These are phyloP conservation scores for Creontiades dilutus DNA, from an alignment of 2,888 invertebrate species.

Conservation along the genomic window DNA sequence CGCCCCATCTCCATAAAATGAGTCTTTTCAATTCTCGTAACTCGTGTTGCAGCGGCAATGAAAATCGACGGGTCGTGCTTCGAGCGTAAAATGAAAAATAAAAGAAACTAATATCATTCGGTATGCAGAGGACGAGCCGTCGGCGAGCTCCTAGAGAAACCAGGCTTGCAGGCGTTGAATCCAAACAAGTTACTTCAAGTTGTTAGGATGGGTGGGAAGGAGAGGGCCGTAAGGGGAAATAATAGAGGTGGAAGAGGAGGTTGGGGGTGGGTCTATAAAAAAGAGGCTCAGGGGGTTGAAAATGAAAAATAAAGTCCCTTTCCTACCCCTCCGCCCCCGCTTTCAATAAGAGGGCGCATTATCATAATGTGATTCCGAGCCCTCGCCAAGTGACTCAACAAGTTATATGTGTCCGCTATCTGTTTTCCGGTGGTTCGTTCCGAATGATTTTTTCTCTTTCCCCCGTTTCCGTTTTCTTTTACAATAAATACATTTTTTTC, in stretches of 20 bases:
- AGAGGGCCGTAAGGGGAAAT: too few relatives aligned
- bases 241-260: neutral
- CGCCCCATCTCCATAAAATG: too few relatives aligned
- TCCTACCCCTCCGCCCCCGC: neutral
- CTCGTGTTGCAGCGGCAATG: neutral
- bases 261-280: too few relatives aligned
- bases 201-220: neutral
- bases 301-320: slow-evolving; percentile 20
- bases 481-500: too few relatives aligned
- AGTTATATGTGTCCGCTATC: slow-evolving; percentile 20
- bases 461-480: too few relatives aligned
- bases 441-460: neutral
- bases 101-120: neutral
- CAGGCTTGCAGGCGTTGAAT: slow-evolving; percentile 22
- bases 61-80: neutral
- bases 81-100: slow-evolving; percentile 5
- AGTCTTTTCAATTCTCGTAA: too few relatives aligned
- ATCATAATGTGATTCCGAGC: slow-evolving; percentile 58
- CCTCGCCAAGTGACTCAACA: slow-evolving; percentile 12
- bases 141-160: neutral
- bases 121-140: neutral
- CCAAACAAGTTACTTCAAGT: slow-evolving; percentile 7
- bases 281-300: neutral
- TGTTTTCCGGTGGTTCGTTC: neutral
- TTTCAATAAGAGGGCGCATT: slow-evolving; percentile 59